Base-by-base conservation (phyloP, 2,113 vertebrate species). In the Oophaga pumilio region DNA sequence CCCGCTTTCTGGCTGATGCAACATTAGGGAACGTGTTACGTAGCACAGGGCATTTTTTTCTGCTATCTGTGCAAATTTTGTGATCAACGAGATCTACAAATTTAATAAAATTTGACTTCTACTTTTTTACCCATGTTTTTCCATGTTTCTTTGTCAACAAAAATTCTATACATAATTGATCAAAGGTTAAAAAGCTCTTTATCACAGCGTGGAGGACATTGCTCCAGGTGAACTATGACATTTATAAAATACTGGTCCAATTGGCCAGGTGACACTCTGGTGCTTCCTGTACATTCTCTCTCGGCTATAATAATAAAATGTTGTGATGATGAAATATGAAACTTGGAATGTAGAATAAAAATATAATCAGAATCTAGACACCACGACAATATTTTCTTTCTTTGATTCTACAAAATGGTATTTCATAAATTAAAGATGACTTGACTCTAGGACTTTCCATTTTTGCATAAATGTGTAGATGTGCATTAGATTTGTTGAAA, bases 291-390 rank as follows among this genome's bases (percentile, higher is more conserved):
- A 59, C 43, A 50, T 10, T 53, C 26, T 76, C 49, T 18, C 33
- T 52, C 11, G 12, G n/a, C 57, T 8, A 13, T 24, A 26, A 28
- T 14, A 4, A 76, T 62, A 77, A n/a, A n/a, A n/a, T 85, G 28
- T 49, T 76, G 52, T 60, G 53, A 85, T 74, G 26, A 62, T 62
- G 18, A 62, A 56, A 60, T 62, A 17, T 76, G 49, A 59, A 85
- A 76, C 28, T 76, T 50, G 71, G 33, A 76, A 2, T 53, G 50
- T 3, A 76, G 20, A 76, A 24, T 53, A 59, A 59, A 83, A 83
- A 69, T 69, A 0, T 69, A 83, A 71, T 73, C 52, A 33, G 18
- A 49, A 28, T 53, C 59, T 71, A n/a, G n/a, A 84, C 66, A 50
- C 50, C 82, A 71, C 73, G 14, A 50, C 24, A 56, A 22, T 22